phyloP scores from a whole-genome alignment of 2,888 invertebrate genomes.

The Machimus atricapillus region DNA sequence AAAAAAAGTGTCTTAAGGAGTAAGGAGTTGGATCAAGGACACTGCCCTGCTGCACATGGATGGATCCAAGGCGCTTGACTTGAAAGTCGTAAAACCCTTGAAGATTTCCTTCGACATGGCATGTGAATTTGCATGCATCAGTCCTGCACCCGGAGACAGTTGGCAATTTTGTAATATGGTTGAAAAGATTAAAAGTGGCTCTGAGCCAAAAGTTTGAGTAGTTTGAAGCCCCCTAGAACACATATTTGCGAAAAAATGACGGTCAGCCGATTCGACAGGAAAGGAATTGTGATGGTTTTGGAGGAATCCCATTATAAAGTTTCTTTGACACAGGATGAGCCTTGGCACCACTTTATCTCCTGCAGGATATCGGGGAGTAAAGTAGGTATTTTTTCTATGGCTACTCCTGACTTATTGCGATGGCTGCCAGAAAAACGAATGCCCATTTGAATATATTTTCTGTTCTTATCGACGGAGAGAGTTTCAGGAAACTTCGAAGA shows the following conservation, averaged over 20 bases:
- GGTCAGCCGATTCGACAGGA: not conserved
- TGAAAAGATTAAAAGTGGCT: not conserved
- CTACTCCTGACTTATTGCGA: not conserved
- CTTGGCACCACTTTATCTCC: not conserved
- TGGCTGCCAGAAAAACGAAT: not conserved
- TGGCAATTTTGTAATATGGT: not conserved
- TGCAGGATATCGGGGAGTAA: not conserved
- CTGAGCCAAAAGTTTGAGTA: not conserved
- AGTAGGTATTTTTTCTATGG: not conserved
- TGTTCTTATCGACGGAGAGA: not conserved
- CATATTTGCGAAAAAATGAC: not conserved
- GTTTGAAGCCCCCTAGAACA: not conserved
- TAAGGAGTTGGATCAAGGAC: not conserved
- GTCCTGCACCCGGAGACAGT: not conserved
- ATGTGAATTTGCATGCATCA: not conserved
- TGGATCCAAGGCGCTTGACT: not conserved
- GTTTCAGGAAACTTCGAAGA: not conserved
- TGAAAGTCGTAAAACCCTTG: not conserved
- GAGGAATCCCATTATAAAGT: not conserved
- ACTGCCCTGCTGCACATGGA: not conserved
- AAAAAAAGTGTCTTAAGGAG: not conserved
- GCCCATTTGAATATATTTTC: not conserved
- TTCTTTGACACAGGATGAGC: not conserved
- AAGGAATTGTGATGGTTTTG: not conserved
- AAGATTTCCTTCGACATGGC: not conserved